phyloP scores from a whole-genome alignment of 1,140 invertebrate genomes.

The Heliconius eleuchia region DNA sequence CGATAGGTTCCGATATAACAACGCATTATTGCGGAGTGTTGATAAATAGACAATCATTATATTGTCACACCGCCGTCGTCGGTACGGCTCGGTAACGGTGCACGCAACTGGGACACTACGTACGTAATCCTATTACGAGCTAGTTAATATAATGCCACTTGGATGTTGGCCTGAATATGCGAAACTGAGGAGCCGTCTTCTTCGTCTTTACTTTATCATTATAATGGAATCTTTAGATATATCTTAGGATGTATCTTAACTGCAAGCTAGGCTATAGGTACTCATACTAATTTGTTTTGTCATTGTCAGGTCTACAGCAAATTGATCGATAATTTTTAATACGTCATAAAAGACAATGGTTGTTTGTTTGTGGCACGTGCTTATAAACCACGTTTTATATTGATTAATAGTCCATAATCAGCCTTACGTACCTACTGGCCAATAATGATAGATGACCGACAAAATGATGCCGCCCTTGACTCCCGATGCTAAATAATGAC shows the following conservation, averaged over 20 bases:
- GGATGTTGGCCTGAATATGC: constrained; percentile 37
- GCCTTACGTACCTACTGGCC: constrained; percentile 48
- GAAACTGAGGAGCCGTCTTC: constrained; percentile 23
- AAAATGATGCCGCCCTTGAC: constrained; percentile 53
- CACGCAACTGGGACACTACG: constrained; percentile 65
- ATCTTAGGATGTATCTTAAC: not conserved
- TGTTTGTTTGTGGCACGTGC: constrained; percentile 28
- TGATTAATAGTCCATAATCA: constrained; percentile 36
- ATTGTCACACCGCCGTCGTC: constrained; percentile 65
- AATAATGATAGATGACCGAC: constrained; percentile 60
- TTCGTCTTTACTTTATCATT: constrained; percentile 19
- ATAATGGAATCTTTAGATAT: constrained; percentile 1
- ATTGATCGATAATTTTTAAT: constrained; percentile 18
- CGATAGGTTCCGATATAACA: constrained; percentile 45
- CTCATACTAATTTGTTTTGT: not conserved
- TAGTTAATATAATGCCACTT: constrained; percentile 73
- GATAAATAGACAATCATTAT: constrained; percentile 74
- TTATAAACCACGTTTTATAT: constrained; percentile 5
- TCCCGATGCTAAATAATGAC: constrained; percentile 56
- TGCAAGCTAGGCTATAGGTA: not conserved
- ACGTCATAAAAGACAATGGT: constrained; percentile 40
- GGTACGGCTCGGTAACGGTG: constrained; percentile 66
- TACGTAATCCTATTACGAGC: constrained; percentile 78
- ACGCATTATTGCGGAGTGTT: constrained; percentile 49
- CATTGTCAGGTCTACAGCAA: not conserved